Conservation (phyloP, 2,113 vertebrate genomes). For the Pelmatolapia mariae region DNA sequence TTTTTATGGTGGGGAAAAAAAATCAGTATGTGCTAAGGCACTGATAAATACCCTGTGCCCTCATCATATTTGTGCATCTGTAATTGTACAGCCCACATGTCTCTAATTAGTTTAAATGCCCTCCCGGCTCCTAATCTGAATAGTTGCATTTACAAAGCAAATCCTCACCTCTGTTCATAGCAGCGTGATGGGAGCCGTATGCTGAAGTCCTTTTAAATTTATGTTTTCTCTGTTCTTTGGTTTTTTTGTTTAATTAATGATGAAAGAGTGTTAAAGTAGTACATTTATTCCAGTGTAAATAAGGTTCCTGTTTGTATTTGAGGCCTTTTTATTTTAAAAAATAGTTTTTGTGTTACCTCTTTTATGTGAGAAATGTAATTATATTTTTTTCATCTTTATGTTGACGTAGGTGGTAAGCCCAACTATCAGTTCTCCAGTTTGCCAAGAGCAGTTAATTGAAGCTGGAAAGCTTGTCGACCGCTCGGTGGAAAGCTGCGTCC, state of each 20-base stretch:
- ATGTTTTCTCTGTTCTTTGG: background rate
- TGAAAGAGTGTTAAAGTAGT: background rate
- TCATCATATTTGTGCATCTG: slow-evolving; percentile 1
- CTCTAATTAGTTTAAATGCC: slow-evolving; percentile 33
- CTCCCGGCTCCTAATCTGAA: slow-evolving; percentile 7
- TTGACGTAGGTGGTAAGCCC: slow-evolving; percentile 89
- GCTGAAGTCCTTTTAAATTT: background rate
- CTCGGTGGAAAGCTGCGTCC: slow-evolving; percentile 92
- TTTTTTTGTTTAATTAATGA: background rate
- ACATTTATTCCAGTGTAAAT: background rate
- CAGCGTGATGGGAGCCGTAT: background rate
- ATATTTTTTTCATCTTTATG: background rate
- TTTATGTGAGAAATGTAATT: too few species aligned
- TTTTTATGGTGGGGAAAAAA: background rate
- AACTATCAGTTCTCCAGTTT: slow-evolving; percentile 95
- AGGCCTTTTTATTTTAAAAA: accelerated
- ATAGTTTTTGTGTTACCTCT: background rate
- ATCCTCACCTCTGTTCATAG: background rate
- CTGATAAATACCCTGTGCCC: background rate
- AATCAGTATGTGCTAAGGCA: background rate
- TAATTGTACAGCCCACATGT: slow-evolving; percentile 15
- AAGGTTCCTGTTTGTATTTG: background rate
- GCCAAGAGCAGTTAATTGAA: slow-evolving; percentile 96
- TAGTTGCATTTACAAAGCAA: slow-evolving; percentile 9
- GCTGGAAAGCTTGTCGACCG: slow-evolving; percentile 95